Evolutionary conservation across 2,113 vertebrate species (phyloP).

Genomic region (Sisor rabdophorus): DNA sequence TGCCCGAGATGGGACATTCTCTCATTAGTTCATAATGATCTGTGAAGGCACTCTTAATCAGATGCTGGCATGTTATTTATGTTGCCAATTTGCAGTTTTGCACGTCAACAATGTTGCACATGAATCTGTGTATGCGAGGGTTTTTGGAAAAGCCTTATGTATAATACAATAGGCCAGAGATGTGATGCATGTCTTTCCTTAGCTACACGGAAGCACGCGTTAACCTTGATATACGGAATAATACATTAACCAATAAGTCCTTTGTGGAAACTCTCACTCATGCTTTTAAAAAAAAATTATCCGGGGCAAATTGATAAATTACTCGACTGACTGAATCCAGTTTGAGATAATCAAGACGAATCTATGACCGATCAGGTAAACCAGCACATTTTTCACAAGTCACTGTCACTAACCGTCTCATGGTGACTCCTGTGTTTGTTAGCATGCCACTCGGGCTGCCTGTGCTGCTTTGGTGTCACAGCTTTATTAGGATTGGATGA

Average conservation of each 20-base stretch:
- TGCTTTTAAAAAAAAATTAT: conserved; percentile 37
- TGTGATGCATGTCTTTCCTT: conserved; percentile 6
- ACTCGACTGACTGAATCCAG: conserved; percentile 43
- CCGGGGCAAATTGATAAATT: conserved; percentile 42
- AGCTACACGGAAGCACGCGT: conserved; percentile 8
- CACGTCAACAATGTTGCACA: conserved; percentile 55
- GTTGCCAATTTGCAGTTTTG: conserved; percentile 70
- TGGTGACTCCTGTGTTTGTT: conserved; percentile 37
- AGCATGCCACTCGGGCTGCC: conserved; percentile 48
- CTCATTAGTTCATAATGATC: conserved; percentile 73
- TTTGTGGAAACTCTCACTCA: conserved; percentile 39
- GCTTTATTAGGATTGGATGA: conserved; percentile 57
- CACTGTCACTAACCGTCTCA: conserved; percentile 10
- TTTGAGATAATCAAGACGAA: conserved; percentile 50
- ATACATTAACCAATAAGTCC: conserved; percentile 44
- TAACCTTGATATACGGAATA: conserved; percentile 41
- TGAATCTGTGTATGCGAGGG: conserved; percentile 55
- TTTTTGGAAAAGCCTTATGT: conserved; percentile 6
- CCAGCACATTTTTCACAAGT: conserved; percentile 44
- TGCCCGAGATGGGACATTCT: conserved; percentile 49
- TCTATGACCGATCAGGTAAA: conserved; percentile 47
- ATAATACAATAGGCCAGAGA: conserved; percentile 2
- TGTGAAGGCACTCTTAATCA: conserved; percentile 71
- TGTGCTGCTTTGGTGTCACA: conserved; percentile 40
- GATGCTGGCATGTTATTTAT: conserved; percentile 72